Evolutionary conservation across 2,888 invertebrate species (phyloP).

Genomic region (Drosophila mulleri): DNA sequence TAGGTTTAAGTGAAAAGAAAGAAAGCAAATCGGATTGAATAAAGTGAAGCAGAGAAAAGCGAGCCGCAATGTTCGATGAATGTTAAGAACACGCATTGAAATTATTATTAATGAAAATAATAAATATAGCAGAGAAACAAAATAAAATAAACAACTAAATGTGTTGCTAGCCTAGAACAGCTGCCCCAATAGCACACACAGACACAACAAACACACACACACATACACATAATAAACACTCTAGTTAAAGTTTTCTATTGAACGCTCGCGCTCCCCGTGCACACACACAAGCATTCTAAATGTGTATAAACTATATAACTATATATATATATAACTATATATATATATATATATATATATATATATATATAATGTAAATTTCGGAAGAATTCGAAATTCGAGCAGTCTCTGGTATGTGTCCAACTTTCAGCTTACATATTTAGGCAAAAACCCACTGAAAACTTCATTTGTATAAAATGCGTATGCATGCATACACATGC

Average conservation of each 20-base stretch:
- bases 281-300: conserved; percentile 38
- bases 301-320: conserved; percentile 51
- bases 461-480: conserved; percentile 35
- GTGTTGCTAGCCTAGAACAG: conserved; percentile 56
- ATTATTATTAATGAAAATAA: conserved; percentile 37
- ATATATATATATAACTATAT: no score
- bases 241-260: conserved; percentile 45
- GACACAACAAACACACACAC: conserved; percentile 17
- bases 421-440: conserved; percentile 42
- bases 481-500: background rate
- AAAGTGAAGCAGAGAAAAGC: conserved; percentile 57
- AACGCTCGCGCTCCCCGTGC: conserved; percentile 35
- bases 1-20: conserved; percentile 53
- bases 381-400: conserved; percentile 28
- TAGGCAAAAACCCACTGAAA: conserved; percentile 44
- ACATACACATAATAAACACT: conserved; percentile 13
- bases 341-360: conserved; percentile 20
- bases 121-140: conserved; percentile 9
- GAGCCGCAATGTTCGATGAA: conserved; percentile 59
- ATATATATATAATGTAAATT: conserved; percentile 21
- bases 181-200: conserved; percentile 42
- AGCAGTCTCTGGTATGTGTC: conserved; percentile 45
- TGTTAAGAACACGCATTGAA: conserved; percentile 59
- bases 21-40: conserved; percentile 66
- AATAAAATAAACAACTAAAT: conserved; percentile 21